Evolutionary conservation across 2,888 invertebrate species (phyloP).

Genomic region (Atrina japonica): DNA sequence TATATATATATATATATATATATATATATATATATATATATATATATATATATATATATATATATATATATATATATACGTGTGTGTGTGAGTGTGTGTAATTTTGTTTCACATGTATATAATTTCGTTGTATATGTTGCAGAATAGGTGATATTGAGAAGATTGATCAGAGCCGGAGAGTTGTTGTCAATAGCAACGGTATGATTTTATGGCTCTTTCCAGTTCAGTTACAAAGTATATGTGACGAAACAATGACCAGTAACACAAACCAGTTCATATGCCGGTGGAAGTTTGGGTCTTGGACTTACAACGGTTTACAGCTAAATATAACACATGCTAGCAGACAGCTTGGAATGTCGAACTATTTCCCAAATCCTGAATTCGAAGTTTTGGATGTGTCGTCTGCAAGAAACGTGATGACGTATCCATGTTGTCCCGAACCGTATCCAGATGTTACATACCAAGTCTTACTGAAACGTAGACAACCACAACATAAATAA

Average conservation of each 20-base stretch:
- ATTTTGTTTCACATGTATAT: too few species aligned
- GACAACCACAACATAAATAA: too few species aligned
- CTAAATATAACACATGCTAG: conserved; percentile 22
- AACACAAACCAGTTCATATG: conserved; percentile 2
- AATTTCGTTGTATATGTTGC: too few species aligned
- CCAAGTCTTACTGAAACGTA: conserved; percentile 9
- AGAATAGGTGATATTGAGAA: conserved; percentile 19
- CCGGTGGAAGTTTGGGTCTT: conserved; percentile 23
- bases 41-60: too few species aligned
- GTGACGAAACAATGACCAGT: conserved; percentile 6
- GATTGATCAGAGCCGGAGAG: not conserved
- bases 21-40: too few species aligned
- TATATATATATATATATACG: too few species aligned
- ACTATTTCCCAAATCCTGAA: conserved; percentile 18
- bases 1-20: too few species aligned
- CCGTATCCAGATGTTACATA: conserved; percentile 23
- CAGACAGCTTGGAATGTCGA: conserved; percentile 23
- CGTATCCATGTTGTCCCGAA: conserved; percentile 22
- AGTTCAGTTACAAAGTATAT: conserved; percentile 13
- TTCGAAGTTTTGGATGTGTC: conserved; percentile 7
- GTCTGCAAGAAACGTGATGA: conserved; percentile 10
- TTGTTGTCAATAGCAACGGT: conserved; percentile 23
- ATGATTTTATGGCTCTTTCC: conserved; percentile 27
- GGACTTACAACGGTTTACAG: conserved; percentile 26
- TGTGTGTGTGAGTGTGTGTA: too few species aligned